Base-by-base conservation (phyloP, 2,113 vertebrate species). In the Desmodus rotundus region DNA sequence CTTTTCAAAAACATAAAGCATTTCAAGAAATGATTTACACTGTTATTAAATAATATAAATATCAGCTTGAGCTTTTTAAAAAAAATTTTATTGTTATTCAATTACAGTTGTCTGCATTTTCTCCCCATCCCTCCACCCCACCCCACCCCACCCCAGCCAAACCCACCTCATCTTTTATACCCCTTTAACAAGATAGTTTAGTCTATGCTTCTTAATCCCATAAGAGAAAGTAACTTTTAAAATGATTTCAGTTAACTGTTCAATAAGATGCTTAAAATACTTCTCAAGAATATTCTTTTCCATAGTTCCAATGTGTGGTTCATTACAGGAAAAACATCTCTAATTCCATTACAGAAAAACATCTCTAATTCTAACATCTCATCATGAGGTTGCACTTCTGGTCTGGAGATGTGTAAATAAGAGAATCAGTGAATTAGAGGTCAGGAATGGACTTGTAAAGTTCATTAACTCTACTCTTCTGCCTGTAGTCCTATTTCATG, bases 11-110 rank as follows among this genome's bases (percentile, higher is more conserved):
- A 74, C 67, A 94, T 96, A 95, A 97, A 95, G 38, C 7, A 38
- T 93, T 97, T 93, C 47, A 91, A 87, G 82, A 28, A 94, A 67
- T 97, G 93, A 96, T 74, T 96, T 96, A 73, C 17, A 92, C 54
- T 56, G n/a, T 91, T 92, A 93, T 83, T 87, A 93, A 84, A 95
- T n/a, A 67, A 87, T 83, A 47, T 83, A 93, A 56, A 56, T 56
- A 56, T 22, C 54, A 56, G 54, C 43, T 43, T 43, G 8, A 43
- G 43, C 43, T 43, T 43, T 43, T 5, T 43, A 43, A n/a, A n/a
- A n/a, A n/a, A n/a, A n/a, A n/a, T n/a, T n/a, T n/a, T n/a, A n/a
- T n/a, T n/a, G n/a, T n/a, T n/a, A n/a, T n/a, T n/a, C n/a, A n/a
- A n/a, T n/a, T n/a, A n/a, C n/a, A n/a, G n/a, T n/a, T n/a, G n/a